A percentile compares a stretch with the other conserved stretches of the same genome.
Evolutionary conservation across 2,888 invertebrate genomes (phyloP).

Genomic region (Acanthosepion lycidas): DNA sequence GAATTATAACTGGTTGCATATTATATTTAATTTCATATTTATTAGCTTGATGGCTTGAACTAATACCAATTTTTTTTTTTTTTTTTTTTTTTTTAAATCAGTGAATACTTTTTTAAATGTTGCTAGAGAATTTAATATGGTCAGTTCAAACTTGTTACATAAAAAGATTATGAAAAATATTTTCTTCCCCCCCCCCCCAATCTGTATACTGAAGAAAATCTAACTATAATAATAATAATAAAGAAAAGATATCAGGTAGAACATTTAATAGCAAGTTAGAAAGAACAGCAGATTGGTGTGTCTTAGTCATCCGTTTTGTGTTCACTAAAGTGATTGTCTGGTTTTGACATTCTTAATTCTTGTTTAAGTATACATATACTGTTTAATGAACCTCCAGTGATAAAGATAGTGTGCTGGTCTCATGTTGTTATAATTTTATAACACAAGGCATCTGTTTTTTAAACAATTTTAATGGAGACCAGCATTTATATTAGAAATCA

Average conservation of each 20-base stretch:
- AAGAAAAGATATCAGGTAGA: neutral
- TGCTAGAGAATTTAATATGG: neutral
- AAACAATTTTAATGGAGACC: no score
- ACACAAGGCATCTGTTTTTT: no score
- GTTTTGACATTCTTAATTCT: no score
- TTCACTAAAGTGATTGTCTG: no score
- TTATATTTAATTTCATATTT: neutral
- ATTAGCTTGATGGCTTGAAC: neutral
- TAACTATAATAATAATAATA: neutral
- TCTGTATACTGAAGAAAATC: neutral
- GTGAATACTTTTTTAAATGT: neutral
- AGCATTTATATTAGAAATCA: no score
- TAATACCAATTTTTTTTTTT: no score
- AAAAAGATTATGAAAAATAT: neutral
- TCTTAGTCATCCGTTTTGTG: neutral
- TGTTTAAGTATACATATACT: no score
- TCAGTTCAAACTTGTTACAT: neutral
- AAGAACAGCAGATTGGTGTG: neutral
- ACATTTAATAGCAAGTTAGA: neutral
- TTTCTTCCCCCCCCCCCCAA: neutral
- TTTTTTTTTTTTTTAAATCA: neutral
- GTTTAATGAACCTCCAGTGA: no score
- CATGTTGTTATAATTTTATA: no score
- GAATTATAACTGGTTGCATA: neutral
- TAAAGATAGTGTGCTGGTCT: no score